A percentile compares a stretch with the other conserved stretches of the same genome.
These are phyloP conservation scores for Chlorospingus flavigularis DNA, from an alignment of 2,797 vertebrate genomes.

Conservation along the genomic window DNA sequence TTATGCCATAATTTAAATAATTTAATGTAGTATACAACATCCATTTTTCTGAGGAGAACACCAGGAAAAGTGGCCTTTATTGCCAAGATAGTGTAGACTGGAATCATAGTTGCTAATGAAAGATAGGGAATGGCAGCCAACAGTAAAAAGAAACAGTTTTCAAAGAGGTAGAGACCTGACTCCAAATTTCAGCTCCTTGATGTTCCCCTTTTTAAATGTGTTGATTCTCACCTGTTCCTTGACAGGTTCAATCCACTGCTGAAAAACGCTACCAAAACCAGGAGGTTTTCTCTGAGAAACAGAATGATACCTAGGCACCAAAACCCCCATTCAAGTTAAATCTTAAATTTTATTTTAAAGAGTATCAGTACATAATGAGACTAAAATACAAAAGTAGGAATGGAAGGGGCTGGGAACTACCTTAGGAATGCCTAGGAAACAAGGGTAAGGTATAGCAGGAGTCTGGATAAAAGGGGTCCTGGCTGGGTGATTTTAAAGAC, in stretches of 20 bases:
- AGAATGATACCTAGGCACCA: neutral
- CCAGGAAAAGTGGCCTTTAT: neutral
- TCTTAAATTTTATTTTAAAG: neutral
- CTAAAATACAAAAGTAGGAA: neutral
- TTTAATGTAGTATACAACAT: conserved; percentile 55
- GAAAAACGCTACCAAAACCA: neutral
- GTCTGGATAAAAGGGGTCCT: neutral
- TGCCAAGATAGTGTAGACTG: neutral
- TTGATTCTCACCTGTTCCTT: neutral
- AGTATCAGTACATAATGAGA: neutral
- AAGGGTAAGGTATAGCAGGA: neutral
- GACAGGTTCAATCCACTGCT: neutral
- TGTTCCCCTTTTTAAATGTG: neutral
- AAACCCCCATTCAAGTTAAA: neutral
- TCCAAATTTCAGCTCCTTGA: neutral
- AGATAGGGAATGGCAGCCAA: neutral
- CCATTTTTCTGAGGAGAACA: neutral
- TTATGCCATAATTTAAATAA: conserved; percentile 80
- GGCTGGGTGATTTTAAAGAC: neutral
- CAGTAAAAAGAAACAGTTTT: neutral
- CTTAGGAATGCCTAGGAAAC: neutral
- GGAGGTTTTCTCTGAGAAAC: neutral
- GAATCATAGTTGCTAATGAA: neutral
- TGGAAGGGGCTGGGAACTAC: neutral
- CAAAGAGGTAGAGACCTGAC: neutral